These are phyloP conservation scores for Marmota flaviventris DNA, from an alignment of 2,113 vertebrate genomes.

Conservation along the genomic window DNA sequence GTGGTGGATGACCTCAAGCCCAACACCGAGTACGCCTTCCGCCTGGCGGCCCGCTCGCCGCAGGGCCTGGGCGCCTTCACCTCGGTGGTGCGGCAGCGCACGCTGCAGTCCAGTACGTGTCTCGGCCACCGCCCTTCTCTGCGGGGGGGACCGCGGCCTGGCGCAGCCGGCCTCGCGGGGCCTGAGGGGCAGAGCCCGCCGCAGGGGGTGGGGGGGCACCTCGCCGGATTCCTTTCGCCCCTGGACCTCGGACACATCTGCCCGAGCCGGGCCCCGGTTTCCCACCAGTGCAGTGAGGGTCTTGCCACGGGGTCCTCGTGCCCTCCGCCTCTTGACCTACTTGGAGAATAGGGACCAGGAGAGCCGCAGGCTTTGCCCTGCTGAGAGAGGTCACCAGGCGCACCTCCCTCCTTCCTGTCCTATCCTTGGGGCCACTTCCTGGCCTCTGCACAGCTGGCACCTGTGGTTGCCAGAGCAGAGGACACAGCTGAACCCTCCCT, in stretches of 20 bases:
- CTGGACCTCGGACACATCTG: accelerated
- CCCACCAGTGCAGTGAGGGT: conserved; percentile 29
- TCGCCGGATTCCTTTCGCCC: neutral
- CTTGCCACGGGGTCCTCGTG: neutral
- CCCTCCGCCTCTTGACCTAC: neutral
- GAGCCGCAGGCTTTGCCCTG: conserved; percentile 44
- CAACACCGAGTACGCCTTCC: conserved; percentile 97
- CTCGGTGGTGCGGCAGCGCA: conserved; percentile 95
- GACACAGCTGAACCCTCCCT: neutral
- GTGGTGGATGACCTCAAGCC: conserved; percentile 95
- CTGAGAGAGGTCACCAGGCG: neutral
- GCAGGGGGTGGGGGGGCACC: conserved; percentile 22
- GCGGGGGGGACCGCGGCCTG: conserved; percentile 72
- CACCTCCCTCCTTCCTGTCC: neutral
- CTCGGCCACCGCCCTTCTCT: conserved; percentile 85
- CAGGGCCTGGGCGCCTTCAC: conserved; percentile 98
- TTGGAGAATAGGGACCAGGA: neutral
- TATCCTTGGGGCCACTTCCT: neutral
- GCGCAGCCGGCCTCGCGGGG: neutral
- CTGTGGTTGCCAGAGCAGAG: neutral
- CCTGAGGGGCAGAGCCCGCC: conserved; percentile 4
- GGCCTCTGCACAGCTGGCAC: too few species aligned
- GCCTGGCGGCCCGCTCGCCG: conserved; percentile 95
- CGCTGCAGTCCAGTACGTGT: conserved; percentile 99
- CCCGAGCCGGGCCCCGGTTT: neutral